Evolutionary conservation across 2,113 vertebrate genomes (phyloP), one percentile per base, ranked within the genome.

Genomic region (Elgaria multicarinata): DNA sequence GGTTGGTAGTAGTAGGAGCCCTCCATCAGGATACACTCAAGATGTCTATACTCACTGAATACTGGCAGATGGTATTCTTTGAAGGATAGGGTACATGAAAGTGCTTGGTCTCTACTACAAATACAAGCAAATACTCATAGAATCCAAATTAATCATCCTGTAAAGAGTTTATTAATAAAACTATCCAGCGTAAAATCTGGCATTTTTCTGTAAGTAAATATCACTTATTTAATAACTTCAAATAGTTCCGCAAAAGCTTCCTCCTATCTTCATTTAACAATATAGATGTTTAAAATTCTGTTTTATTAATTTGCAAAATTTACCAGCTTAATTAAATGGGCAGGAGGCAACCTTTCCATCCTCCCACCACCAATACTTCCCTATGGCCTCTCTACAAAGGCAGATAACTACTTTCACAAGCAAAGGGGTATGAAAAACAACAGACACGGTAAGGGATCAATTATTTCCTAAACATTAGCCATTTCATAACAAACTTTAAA

Each of bases 41-140:
- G 44, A 69, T 79, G 89, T 42, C 80, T 80, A 0, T 31, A n/a
- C n/a, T 85, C 75, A 92, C 85, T 91, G 72, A 91, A 85, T 36
- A 42, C 18, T 0, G 0, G 13, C 22, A 82, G 58, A 62, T 58
- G 50, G n/a, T 33, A 72, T 71, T 46, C 36, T 82, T 64, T 82
- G 80, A 64, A 64, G 20, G 10, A 62, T 42, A 66, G 83, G 4
- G 53, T 12, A 9, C 72, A 14, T 39, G 39, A 46, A 1, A 55
- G 1, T 81, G 62, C 0, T 58, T 86, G 44, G 89, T 87, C 90
- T 89, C 31, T 1, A 0, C 22, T 1, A 1, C 67, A 33, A 42
- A 82, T 88, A 91, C 13, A 50, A 36, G 28, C 50, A 69, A 36
- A n/a, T 18, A 36, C 46, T 74, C 33, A 16, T 24, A 26, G 4